Percentiles rank a stretch among this genome's conserved stretches.
Conservation (phyloP, 2,797 vertebrate species). For the Brachyalestes nurse region DNA sequence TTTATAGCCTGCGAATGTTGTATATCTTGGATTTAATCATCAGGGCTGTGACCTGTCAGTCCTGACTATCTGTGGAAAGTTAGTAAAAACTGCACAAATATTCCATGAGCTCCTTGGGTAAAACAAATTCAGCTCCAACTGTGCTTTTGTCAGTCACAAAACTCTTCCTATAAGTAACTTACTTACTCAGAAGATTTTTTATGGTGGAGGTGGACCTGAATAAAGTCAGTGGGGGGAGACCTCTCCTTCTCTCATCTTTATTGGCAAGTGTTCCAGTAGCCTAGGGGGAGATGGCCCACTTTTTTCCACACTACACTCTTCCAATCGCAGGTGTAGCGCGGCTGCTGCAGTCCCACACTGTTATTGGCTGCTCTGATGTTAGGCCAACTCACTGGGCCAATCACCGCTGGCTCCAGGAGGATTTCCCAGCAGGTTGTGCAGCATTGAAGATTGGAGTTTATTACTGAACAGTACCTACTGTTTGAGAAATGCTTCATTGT, state of each 20-base stretch:
- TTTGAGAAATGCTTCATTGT: background rate
- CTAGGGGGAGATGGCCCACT: slow-evolving; percentile 53
- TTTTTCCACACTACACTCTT: slow-evolving; percentile 38
- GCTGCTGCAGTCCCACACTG: slow-evolving; percentile 33
- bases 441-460: slow-evolving; percentile 8
- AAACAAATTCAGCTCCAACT: background rate
- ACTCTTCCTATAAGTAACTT: background rate
- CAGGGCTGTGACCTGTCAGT: background rate
- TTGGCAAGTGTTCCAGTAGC: slow-evolving; percentile 44
- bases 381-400: slow-evolving; percentile 24
- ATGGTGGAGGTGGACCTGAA: slow-evolving; percentile 8
- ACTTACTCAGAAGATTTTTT: background rate
- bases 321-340: slow-evolving; percentile 48
- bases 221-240: slow-evolving; percentile 34
- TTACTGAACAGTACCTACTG: background rate
- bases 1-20: background rate
- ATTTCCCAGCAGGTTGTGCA: slow-evolving; percentile 31
- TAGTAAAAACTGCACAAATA: background rate
- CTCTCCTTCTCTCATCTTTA: slow-evolving; percentile 38
- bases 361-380: slow-evolving; percentile 49
- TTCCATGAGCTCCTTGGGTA: background rate
- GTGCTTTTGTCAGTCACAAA: background rate
- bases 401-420: slow-evolving; percentile 26
- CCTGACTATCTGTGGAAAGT: background rate
- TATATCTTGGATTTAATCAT: background rate